Evolutionary conservation across 92 coral and sea anemone species (phyloP), one percentile per base, ranked within the genome.

Genomic region (Palythoa grandis): DNA sequence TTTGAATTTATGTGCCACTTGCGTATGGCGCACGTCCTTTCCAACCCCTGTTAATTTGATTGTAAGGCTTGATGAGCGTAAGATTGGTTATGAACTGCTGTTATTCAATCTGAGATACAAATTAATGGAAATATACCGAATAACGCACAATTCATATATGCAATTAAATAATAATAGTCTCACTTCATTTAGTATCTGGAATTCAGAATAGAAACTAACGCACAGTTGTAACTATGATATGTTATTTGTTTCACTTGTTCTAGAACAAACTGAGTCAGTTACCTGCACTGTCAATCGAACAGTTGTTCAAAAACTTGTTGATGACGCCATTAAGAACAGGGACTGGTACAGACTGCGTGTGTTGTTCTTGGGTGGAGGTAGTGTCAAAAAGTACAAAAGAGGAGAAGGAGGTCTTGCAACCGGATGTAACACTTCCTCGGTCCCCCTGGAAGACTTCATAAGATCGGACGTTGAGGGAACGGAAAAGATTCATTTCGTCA

Each of bases 361-460:
- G 13, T 52, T 80, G 74, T 80, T 80, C 74, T 22, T 66, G 85
- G 85, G 85, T 24, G 85, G 85, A 66, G 85, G 85, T 13, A 80
- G 60, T 80, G 74, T 23, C 37, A 63, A 47, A 68, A 47, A 14
- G 56, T 80, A 80, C 52, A 47, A 20, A 13, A 39, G 20, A 23
- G 85, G 85, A 24, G 48, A 65, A 40, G 85, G 85, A 20, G 85
- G 85, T 11, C 12, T 79, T 43, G 84, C 84, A 53, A 79, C 84
- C 22, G 84, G 84, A 43, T 79, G 84, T 13, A 56, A 79, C 43
- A 74, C 74, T n/a, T 79, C 84, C 17, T 22, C 4, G 1, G 74
- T 39, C 40, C 84, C 84, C 39, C 73, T 79, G 13, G 84, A 79
- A 23, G 72, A 79, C 5, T 74, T 79, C 48, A 79, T 79, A 65